Evolutionary conservation across 1,140 invertebrate species (phyloP).

Genomic region (Caenorhabditis briggsae): DNA sequence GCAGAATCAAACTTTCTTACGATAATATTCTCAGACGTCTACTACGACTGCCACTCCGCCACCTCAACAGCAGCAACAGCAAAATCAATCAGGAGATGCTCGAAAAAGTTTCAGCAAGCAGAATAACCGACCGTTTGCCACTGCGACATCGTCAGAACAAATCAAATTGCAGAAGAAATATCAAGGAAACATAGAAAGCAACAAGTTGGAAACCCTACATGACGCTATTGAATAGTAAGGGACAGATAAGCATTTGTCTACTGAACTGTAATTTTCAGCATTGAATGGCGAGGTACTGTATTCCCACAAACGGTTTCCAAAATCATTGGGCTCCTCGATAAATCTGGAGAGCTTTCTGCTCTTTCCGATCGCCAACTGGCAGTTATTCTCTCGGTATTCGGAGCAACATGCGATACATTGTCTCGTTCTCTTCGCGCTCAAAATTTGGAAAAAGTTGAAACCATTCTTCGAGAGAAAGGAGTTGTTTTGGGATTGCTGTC

Average conservation of each 20-base stretch:
- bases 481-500: neutral
- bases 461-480: constrained; percentile 14
- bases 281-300: constrained; percentile 33
- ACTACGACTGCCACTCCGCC: neutral
- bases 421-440: constrained; percentile 30
- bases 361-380: constrained; percentile 34
- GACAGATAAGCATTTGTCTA: too few species aligned
- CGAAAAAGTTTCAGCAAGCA: neutral
- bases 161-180: constrained; percentile 40
- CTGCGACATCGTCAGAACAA: neutral
- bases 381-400: constrained; percentile 21
- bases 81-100: neutral
- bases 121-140: neutral
- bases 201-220: constrained; percentile 27
- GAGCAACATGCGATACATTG: constrained; percentile 15
- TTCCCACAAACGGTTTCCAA: neutral
- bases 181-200: constrained; percentile 5
- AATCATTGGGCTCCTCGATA: constrained; percentile 9
- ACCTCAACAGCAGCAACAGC: neutral
- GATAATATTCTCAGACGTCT: neutral
- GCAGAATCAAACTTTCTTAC: neutral
- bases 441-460: constrained; percentile 14
- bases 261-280: neutral
- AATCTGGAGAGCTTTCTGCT: neutral
- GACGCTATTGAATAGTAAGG: constrained; percentile 33